phyloP scores from a whole-genome alignment of 2,113 vertebrate genomes.

The Anoura caudifer region DNA sequence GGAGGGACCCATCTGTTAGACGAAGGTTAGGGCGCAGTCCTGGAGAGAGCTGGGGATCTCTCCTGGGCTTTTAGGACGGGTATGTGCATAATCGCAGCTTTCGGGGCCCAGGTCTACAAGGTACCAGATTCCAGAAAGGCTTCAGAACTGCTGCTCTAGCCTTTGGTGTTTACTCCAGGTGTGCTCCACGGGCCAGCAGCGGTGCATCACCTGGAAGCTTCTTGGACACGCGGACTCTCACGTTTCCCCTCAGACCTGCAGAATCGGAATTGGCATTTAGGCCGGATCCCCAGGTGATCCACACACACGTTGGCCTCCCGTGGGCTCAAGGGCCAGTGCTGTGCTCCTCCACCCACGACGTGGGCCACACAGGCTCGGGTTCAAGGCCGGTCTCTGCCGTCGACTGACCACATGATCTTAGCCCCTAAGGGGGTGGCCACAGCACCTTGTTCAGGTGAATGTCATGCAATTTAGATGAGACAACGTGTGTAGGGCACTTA shows the following conservation, averaged over 20 bases:
- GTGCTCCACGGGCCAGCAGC: not conserved
- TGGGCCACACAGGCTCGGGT: not conserved
- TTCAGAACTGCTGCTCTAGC: not conserved
- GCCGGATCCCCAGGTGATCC: not conserved
- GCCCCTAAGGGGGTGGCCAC: not conserved
- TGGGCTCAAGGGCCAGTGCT: no score
- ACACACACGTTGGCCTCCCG: accelerated
- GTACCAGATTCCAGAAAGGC: not conserved
- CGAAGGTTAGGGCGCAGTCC: not conserved
- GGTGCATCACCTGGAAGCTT: not conserved
- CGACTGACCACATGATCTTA: not conserved
- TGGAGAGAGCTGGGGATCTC: not conserved
- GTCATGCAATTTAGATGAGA: not conserved
- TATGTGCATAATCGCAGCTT: not conserved
- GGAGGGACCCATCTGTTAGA: not conserved
- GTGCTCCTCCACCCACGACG: accelerated
- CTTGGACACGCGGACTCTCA: not conserved
- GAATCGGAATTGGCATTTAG: not conserved
- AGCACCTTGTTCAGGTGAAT: no score
- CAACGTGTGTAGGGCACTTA: not conserved
- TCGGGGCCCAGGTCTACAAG: not conserved
- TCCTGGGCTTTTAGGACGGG: not conserved
- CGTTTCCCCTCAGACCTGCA: not conserved
- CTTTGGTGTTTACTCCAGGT: not conserved
- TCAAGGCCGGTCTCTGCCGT: no score